Evolutionary conservation across 2,888 invertebrate species (phyloP).

Genomic region (Apotomis betuletana): DNA sequence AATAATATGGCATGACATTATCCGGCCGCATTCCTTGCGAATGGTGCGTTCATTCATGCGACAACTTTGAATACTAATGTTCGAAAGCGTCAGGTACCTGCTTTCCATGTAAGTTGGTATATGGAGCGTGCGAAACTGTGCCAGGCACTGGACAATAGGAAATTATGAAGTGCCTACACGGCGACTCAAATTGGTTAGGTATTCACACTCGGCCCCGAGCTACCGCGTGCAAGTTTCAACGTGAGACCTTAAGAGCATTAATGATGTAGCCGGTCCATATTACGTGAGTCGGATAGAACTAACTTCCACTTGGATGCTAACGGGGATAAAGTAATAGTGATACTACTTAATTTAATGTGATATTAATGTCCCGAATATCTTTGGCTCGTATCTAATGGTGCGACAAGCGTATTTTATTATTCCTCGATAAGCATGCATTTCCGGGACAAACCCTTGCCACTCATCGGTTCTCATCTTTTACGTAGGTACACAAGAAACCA

Average conservation of each 20-base stretch:
- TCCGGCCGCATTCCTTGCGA: conserved; percentile 46
- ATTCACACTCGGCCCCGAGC: conserved; percentile 10
- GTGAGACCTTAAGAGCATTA: background rate
- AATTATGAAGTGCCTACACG: conserved; percentile 36
- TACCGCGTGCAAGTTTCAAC: background rate
- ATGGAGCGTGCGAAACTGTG: conserved; percentile 67
- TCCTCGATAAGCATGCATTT: too few species aligned
- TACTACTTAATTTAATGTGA: too few species aligned
- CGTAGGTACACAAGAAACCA: too few species aligned
- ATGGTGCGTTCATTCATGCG: conserved; percentile 59
- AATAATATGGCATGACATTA: conserved; percentile 36
- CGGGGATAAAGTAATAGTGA: too few species aligned
- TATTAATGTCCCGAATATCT: too few species aligned
- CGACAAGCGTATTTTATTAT: too few species aligned
- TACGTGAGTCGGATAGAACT: background rate
- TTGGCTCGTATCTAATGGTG: too few species aligned
- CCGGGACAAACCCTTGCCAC: too few species aligned
- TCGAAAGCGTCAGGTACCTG: conserved; percentile 52
- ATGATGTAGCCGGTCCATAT: background rate
- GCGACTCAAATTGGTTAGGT: conserved; percentile 13
- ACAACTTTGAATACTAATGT: conserved; percentile 55
- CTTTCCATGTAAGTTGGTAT: conserved; percentile 61
- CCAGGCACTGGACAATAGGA: conserved; percentile 54
- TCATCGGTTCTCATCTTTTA: too few species aligned
- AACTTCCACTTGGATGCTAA: background rate